Conservation (phyloP, 1,140 invertebrate species). For the Nasonia longicornis region DNA sequence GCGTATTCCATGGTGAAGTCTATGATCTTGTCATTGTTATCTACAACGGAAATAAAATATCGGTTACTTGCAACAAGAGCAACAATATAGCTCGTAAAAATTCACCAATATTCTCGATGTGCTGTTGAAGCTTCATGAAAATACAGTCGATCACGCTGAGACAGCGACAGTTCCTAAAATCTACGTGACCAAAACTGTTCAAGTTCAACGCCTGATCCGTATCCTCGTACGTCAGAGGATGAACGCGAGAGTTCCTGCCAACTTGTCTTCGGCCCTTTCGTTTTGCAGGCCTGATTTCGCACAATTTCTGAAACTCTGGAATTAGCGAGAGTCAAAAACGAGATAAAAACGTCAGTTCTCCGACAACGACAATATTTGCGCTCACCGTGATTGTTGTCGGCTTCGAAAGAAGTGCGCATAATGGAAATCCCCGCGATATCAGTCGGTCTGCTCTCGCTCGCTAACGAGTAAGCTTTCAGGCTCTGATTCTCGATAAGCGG, state of each 20-base stretch:
- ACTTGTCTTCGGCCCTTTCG: not conserved
- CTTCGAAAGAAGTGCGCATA: not conserved
- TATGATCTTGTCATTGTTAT: slow-evolving; percentile 30
- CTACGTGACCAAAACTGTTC: slow-evolving; percentile 45
- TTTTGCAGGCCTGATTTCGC: not conserved
- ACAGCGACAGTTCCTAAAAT: slow-evolving; percentile 55
- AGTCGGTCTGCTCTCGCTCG: not conserved
- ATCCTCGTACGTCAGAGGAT: not conserved
- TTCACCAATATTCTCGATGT: slow-evolving; percentile 49
- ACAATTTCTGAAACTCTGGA: no score
- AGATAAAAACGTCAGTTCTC: no score
- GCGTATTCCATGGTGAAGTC: slow-evolving; percentile 50
- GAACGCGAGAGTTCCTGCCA: not conserved
- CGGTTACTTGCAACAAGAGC: not conserved
- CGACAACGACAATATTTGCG: not conserved
- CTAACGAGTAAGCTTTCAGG: no score
- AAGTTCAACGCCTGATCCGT: not conserved
- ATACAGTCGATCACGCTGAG: slow-evolving; percentile 38
- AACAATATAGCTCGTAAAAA: not conserved
- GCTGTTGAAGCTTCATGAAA: slow-evolving; percentile 45
- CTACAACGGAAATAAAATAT: slow-evolving; percentile 23
- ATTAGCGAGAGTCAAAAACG: no score
- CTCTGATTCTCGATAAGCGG: not conserved
- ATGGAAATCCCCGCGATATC: not conserved
- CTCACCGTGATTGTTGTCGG: not conserved